Conservation (phyloP, 2,113 vertebrate species). For the Pangasianodon hypophthalmus region DNA sequence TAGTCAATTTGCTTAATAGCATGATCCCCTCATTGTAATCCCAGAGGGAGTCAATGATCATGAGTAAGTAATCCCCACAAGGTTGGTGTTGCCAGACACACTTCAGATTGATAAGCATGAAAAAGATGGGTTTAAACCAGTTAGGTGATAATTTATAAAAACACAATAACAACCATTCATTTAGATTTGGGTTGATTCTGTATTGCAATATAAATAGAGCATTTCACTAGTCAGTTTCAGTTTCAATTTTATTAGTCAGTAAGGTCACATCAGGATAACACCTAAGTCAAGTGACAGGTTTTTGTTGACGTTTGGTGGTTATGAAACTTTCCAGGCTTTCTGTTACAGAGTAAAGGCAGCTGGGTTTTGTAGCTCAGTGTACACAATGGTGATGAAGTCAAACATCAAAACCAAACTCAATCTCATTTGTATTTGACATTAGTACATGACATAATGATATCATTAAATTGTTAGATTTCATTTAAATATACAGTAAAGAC, state of each 20-base stretch:
- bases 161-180: neutral
- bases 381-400: neutral
- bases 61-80: neutral
- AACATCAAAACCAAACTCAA: neutral
- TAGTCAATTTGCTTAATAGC: constrained; percentile 36
- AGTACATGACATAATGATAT: neutral
- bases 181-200: neutral
- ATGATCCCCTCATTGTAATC: constrained; percentile 33
- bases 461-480: neutral
- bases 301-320: neutral
- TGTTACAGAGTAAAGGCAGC: neutral
- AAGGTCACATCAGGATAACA: neutral
- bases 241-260: neutral
- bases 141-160: neutral
- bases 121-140: neutral
- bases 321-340: neutral
- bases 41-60: constrained; percentile 36
- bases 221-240: neutral
- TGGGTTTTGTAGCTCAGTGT: neutral
- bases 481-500: neutral
- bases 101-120: neutral
- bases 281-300: too few species aligned
- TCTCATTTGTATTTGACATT: neutral
- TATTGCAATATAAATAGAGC: neutral
- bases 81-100: neutral